Evolutionary conservation across 1,140 invertebrate genomes (phyloP).

Genomic region (Babylonia areolata): DNA sequence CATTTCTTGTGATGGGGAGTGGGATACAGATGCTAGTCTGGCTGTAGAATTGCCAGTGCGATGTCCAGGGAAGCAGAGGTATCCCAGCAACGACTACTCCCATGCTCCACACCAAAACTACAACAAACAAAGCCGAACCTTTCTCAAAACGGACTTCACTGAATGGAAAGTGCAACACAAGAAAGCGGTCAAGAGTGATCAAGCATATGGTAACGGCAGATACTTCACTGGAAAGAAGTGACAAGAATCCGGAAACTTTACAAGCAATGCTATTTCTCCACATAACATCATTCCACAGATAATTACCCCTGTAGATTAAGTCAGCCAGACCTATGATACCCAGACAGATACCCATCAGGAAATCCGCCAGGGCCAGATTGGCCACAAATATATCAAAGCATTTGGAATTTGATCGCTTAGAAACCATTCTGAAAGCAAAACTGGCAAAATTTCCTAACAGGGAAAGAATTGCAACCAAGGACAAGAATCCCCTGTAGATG

Average conservation of each 20-base stretch:
- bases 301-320: not conserved
- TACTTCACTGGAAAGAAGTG: conserved; percentile 16
- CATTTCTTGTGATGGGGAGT: not conserved
- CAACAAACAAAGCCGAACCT: not conserved
- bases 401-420: not conserved
- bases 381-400: not conserved
- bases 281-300: not conserved
- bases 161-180: not conserved
- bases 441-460: conserved; percentile 52
- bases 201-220: conserved; percentile 1
- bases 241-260: conserved; percentile 15
- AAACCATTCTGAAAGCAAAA: conserved; percentile 31
- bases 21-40: conserved; percentile 13
- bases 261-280: conserved; percentile 19
- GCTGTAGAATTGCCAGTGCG: not conserved
- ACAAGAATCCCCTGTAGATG: conserved; percentile 36
- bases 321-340: conserved; percentile 6
- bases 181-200: conserved; percentile 19
- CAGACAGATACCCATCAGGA: conserved; percentile 26
- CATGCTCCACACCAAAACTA: not conserved
- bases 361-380: conserved; percentile 11
- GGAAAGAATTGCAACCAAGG: conserved; percentile 44
- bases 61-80: not conserved
- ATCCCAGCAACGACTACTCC: not conserved
- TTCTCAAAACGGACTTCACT: not conserved